A percentile compares a stretch with the other conserved stretches of the same genome.
Evolutionary conservation across 2,888 invertebrate genomes (phyloP).

Genomic region (Bimastos eiseni): DNA sequence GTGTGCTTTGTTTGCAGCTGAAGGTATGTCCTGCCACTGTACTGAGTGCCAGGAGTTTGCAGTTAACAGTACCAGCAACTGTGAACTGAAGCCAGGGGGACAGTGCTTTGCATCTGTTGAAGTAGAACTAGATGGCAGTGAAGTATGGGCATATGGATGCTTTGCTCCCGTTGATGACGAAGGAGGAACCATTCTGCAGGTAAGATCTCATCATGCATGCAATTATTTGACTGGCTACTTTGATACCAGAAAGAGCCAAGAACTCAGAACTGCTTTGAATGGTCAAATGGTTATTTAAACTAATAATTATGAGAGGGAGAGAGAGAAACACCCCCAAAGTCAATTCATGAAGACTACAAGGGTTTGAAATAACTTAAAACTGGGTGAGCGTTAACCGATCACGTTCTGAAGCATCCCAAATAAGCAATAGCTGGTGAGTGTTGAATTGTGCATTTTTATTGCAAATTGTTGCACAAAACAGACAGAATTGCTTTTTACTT

Average conservation of each 20-base stretch:
- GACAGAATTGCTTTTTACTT: too few species aligned
- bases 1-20: constrained; percentile 9
- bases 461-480: too few species aligned
- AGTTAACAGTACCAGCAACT: constrained; percentile 38
- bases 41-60: constrained; percentile 37
- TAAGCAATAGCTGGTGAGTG: too few species aligned
- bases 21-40: constrained; percentile 36
- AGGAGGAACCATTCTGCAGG: constrained; percentile 37
- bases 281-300: too few species aligned
- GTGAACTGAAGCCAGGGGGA: constrained; percentile 38
- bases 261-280: background rate
- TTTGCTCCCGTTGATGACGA: constrained; percentile 39
- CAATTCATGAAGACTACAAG: background rate
- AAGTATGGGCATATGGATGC: constrained; percentile 41
- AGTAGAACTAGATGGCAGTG: constrained; percentile 29
- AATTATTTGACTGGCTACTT: background rate
- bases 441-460: too few species aligned
- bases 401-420: too few species aligned
- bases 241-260: background rate
- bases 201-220: constrained; percentile 18
- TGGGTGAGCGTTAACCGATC: too few species aligned
- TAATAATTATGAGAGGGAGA: too few species aligned
- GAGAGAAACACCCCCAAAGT: background rate
- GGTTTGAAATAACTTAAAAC: background rate
- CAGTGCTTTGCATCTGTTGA: constrained; percentile 41